Evolutionary conservation across 2,113 vertebrate species (phyloP).

Genomic region (Salvelinus fontinalis): DNA sequence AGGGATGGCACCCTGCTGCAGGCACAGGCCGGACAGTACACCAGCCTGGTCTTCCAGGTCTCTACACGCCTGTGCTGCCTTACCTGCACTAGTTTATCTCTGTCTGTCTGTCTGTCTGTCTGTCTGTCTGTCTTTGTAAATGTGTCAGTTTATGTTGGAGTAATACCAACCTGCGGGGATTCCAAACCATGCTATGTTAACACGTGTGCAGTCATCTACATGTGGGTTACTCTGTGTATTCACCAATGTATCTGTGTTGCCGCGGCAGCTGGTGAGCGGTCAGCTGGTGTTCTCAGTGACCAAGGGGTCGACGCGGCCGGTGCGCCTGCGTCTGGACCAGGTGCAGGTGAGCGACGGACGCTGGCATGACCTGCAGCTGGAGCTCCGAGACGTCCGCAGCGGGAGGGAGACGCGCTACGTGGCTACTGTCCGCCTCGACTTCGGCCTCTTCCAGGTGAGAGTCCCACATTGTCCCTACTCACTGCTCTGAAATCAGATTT

Average conservation of each 20-base stretch:
- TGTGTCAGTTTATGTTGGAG: too few relatives aligned
- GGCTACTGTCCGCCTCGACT: slow-evolving; percentile 89
- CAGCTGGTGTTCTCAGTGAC: slow-evolving; percentile 88
- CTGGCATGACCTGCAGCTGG: slow-evolving; percentile 95
- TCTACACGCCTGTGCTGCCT: background rate
- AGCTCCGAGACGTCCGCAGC: slow-evolving; percentile 85
- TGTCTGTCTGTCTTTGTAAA: too few relatives aligned
- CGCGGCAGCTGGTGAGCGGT: slow-evolving; percentile 82
- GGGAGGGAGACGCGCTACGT: slow-evolving; percentile 84
- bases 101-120: too few relatives aligned
- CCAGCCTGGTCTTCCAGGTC: slow-evolving; percentile 91
- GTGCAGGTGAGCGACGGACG: slow-evolving; percentile 87
- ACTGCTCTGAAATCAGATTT: too few relatives aligned
- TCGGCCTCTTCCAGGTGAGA: slow-evolving; percentile 89
- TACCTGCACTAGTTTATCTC: too few relatives aligned
- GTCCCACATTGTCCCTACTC: too few relatives aligned
- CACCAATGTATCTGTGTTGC: background rate
- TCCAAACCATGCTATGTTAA: too few relatives aligned
- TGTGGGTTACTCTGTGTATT: background rate
- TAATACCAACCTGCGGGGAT: too few relatives aligned
- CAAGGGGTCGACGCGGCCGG: slow-evolving; percentile 76
- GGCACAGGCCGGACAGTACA: slow-evolving; percentile 90
- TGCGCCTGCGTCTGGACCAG: slow-evolving; percentile 87
- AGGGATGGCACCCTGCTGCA: slow-evolving; percentile 86
- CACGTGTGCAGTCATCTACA: too few relatives aligned